These are phyloP conservation scores for Cettia cetti DNA, from an alignment of 2,113 vertebrate species.

Conservation along the genomic window DNA sequence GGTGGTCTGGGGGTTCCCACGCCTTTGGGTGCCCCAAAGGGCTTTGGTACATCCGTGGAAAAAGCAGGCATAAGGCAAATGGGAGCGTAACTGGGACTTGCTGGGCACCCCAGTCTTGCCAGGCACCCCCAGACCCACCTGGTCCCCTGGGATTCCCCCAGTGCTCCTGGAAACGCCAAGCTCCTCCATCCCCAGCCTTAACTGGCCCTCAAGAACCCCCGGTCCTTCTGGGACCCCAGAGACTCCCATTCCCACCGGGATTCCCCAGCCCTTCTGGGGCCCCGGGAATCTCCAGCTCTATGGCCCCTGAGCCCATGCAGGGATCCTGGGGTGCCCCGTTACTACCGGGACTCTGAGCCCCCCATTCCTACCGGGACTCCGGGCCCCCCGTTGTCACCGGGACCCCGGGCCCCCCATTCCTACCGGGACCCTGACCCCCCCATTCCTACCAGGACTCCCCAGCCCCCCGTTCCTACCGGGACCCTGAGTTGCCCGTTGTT, in stretches of 20 bases:
- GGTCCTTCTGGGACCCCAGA: no score
- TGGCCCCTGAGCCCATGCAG: no score
- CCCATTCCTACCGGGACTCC: background rate
- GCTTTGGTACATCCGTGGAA: background rate
- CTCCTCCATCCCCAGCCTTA: background rate
- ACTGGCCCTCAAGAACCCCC: background rate
- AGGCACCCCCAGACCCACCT: background rate
- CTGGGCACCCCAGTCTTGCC: background rate
- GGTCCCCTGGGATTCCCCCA: background rate
- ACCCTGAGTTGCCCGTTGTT: background rate
- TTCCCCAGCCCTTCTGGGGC: background rate
- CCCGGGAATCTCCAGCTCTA: no score
- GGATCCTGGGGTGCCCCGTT: no score
- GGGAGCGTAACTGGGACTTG: background rate
- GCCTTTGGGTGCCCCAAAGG: fast-evolving
- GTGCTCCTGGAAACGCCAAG: background rate
- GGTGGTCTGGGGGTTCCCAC: fast-evolving
- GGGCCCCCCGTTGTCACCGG: no score
- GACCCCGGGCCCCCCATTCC: background rate
- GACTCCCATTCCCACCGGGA: background rate
- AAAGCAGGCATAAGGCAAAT: fast-evolving
- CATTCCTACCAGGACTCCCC: background rate
- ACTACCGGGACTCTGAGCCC: background rate
- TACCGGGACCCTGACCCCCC: background rate
- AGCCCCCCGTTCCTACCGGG: background rate